Conservation (phyloP, 2,797 vertebrate species). For the Cryptoprocta ferox region DNA sequence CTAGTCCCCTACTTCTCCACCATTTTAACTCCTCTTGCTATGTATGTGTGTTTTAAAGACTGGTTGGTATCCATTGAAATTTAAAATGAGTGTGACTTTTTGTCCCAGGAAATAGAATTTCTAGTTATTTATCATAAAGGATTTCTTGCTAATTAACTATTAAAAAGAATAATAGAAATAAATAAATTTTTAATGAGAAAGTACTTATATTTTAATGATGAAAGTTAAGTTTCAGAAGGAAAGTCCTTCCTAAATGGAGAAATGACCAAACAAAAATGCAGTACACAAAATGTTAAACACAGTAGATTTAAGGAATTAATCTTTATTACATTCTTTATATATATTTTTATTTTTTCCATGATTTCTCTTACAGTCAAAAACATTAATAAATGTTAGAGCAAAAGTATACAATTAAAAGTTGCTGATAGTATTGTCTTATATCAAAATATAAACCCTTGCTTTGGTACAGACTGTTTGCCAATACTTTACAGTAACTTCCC, state of each 20-base stretch:
- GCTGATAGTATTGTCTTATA: background rate
- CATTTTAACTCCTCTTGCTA: too few species aligned
- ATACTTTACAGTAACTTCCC: background rate
- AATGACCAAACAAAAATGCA: background rate
- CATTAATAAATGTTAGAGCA: background rate
- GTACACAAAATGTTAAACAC: background rate
- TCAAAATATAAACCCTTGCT: background rate
- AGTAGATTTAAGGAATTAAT: background rate
- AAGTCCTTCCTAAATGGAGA: background rate
- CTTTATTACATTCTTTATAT: background rate
- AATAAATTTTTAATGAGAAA: background rate
- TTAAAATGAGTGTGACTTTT: background rate
- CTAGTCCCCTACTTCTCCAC: too few species aligned
- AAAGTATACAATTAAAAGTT: slow-evolving; percentile 9
- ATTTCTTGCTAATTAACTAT: background rate
- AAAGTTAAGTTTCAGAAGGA: background rate
- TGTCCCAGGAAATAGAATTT: slow-evolving; percentile 8
- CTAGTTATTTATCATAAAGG: background rate
- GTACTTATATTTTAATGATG: slow-evolving; percentile 1
- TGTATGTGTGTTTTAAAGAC: background rate
- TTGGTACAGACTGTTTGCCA: background rate
- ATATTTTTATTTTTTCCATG: background rate
- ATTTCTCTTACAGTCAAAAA: background rate
- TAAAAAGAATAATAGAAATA: background rate
- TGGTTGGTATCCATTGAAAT: background rate